A percentile compares a stretch with the other conserved stretches of the same genome.
phyloP scores from a whole-genome alignment of 64 coral and sea anemone species.

The Pocillopora damicornis region DNA sequence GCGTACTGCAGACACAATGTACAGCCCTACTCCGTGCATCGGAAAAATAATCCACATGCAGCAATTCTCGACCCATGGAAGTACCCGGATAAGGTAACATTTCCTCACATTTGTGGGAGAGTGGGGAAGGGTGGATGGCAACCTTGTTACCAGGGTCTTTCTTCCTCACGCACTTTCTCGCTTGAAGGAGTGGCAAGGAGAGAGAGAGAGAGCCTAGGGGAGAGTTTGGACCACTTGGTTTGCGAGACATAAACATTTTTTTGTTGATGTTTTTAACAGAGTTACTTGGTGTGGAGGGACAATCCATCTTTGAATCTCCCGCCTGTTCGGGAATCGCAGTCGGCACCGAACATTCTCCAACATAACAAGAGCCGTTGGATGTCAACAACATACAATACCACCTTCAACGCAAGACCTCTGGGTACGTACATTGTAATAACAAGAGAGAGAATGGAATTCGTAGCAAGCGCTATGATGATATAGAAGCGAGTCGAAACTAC shows the following conservation, averaged over 20 bases:
- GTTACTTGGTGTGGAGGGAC: slow-evolving; percentile 64
- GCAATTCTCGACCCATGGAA: slow-evolving; percentile 45
- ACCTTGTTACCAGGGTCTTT: too few relatives aligned
- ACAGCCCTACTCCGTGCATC: slow-evolving; percentile 50
- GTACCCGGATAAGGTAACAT: slow-evolving; percentile 59
- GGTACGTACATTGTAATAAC: slow-evolving; percentile 5
- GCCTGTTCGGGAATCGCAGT: slow-evolving; percentile 27
- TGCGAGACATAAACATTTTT: neutral
- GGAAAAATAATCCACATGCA: slow-evolving; percentile 67
- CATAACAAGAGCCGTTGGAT: slow-evolving; percentile 58
- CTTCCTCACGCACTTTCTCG: too few relatives aligned
- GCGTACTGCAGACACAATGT: slow-evolving; percentile 52
- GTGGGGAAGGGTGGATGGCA: too few relatives aligned
- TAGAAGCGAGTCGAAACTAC: neutral
- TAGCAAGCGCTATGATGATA: neutral
- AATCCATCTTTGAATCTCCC: slow-evolving; percentile 13
- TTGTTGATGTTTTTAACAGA: slow-evolving; percentile 7
- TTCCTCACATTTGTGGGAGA: too few relatives aligned
- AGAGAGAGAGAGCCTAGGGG: too few relatives aligned
- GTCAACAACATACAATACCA: slow-evolving; percentile 56
- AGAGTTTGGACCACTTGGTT: too few relatives aligned
- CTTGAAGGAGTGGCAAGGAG: too few relatives aligned
- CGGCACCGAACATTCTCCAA: slow-evolving; percentile 54
- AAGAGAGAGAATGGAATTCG: neutral
- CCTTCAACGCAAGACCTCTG: slow-evolving; percentile 39